phyloP scores from a whole-genome alignment of 2,113 vertebrate species.

The Catharus bicknelli region DNA sequence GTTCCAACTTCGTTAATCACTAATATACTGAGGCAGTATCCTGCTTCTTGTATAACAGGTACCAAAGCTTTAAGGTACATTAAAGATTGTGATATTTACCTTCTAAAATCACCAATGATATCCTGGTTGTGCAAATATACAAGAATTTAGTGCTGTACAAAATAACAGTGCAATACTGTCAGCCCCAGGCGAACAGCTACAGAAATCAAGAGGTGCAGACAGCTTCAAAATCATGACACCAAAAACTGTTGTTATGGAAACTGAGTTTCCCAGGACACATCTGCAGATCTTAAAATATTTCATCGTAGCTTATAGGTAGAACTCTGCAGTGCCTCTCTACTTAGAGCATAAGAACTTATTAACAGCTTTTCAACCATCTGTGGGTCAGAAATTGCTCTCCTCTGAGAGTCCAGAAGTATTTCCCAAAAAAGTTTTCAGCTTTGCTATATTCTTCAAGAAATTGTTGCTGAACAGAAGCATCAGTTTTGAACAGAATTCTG shows the following conservation, averaged over 20 bases:
- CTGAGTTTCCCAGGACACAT: not conserved
- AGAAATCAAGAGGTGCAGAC: not conserved
- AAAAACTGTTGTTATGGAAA: slow-evolving; percentile 33
- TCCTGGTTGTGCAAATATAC: not conserved
- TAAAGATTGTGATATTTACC: not conserved
- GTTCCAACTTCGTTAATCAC: not conserved
- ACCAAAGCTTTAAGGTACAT: not conserved
- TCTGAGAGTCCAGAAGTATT: not conserved
- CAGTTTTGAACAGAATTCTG: not conserved
- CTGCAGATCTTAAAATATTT: slow-evolving; percentile 21
- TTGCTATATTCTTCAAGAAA: not conserved
- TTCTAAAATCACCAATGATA: not conserved
- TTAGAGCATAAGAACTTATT: not conserved
- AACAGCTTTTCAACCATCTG: not conserved
- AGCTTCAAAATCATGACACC: not conserved
- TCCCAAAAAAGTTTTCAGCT: not conserved
- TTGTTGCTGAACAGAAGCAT: not conserved
- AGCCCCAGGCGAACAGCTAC: not conserved
- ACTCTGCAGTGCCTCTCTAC: not conserved
- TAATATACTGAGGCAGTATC: not conserved
- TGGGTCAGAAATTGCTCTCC: not conserved
- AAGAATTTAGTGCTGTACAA: not conserved
- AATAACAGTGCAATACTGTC: not conserved
- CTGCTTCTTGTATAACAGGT: not conserved
- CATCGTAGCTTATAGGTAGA: not conserved